Evolutionary conservation across 2,888 invertebrate genomes (phyloP).

Genomic region (Linnaemya vulpina): DNA sequence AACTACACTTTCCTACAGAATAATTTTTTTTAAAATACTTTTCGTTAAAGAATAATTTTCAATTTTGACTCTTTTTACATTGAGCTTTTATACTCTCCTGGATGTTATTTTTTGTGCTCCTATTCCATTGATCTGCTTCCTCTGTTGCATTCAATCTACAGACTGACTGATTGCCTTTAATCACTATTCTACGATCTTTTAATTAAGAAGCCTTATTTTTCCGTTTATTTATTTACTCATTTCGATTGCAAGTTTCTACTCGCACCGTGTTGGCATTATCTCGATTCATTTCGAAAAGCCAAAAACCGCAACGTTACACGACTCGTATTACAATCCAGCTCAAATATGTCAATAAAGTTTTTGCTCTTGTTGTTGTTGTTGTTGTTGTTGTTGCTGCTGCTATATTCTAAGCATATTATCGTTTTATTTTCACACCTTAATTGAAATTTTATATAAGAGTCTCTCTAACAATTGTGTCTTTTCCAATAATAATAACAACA

Average conservation of each 20-base stretch:
- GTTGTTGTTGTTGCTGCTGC: slow-evolving; percentile 23
- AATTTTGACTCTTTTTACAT: neutral
- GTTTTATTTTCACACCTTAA: slow-evolving; percentile 73
- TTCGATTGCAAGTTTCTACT: slow-evolving; percentile 2
- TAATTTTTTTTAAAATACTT: neutral
- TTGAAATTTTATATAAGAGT: slow-evolving; percentile 64
- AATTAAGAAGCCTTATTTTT: slow-evolving; percentile 70
- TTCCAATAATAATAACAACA: neutral
- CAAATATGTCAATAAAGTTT: slow-evolving; percentile 55
- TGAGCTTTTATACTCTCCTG: no score
- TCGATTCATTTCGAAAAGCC: slow-evolving; percentile 40
- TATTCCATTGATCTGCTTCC: neutral
- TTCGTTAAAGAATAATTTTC: neutral
- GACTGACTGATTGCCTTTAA: slow-evolving; percentile 35
- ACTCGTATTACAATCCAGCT: slow-evolving; percentile 65
- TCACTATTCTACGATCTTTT: slow-evolving; percentile 52
- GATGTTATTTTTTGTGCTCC: no score
- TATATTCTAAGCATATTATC: slow-evolving; percentile 29
- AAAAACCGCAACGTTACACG: slow-evolving; percentile 66
- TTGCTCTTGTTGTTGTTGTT: slow-evolving; percentile 6
- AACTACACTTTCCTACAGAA: no score
- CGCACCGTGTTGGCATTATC: slow-evolving; percentile 25
- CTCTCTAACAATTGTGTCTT: slow-evolving; percentile 42
- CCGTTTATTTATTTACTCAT: slow-evolving; percentile 26
- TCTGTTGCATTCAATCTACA: neutral